Base-by-base conservation (phyloP, 2,797 vertebrate species). In the Aulostomus chinensis region DNA sequence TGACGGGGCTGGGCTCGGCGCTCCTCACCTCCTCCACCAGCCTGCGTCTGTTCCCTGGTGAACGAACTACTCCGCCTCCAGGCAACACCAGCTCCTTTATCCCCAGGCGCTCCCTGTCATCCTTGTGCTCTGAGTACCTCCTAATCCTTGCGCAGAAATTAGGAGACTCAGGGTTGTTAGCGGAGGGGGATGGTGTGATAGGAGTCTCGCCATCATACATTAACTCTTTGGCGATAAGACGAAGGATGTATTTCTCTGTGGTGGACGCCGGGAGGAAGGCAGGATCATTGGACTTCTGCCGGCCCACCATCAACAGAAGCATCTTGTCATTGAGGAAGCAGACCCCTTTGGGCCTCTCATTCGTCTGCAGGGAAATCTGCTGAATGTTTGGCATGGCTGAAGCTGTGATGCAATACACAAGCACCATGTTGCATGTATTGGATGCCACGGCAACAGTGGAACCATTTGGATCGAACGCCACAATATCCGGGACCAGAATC, bases 401-500 rank as follows among this genome's bases (percentile, higher is more conserved):
- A 1, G 89, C 78, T 3, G 86, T 88, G 73, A 98, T 86, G 4
- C 93, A 91, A 80, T 97, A 98, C 53, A 97, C 91, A 8, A 98
- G 90, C 62, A 99, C 90, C 80, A 91, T 55, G 16, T 91, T 95
- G 65, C 93, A 94, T 0, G 90, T 92, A 76, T 96, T 99, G 42
- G 97, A 99, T 4, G 96, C 94, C 58, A 99, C 93, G 0, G 93
- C 94, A 0, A 96, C 89, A 0, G 89, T 92, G 38, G 93, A 92
- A n/a, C 90, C 90, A 33, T 79, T 86, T 0, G 84, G 72, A 66
- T 95, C 92, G 65, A 96, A 94, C 20, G 94, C 92, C 45, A 99
- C 81, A 11, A 99, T 92, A 58, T 99, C 97, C 1, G 97, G 97
- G 20, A 94, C 94, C 76, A 98, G 80, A 64, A 99, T 92, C 20